A percentile compares a stretch with the other conserved stretches of the same genome.
These are phyloP conservation scores for Phrynocephalus guinanensis DNA, from an alignment of 2,797 vertebrate species.

Conservation along the genomic window DNA sequence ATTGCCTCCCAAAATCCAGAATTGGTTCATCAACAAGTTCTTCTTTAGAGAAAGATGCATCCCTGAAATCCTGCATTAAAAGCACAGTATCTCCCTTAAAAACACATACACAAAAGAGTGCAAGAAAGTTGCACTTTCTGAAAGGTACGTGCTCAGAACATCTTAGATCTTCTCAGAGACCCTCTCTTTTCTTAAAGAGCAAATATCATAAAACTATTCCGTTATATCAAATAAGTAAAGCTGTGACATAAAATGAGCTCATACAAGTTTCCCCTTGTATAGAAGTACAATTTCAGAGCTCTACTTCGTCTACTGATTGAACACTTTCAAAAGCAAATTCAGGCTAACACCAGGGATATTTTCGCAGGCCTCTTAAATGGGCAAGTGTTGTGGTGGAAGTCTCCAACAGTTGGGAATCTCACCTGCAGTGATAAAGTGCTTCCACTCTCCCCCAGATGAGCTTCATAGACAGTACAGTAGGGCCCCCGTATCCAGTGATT, in stretches of 20 bases:
- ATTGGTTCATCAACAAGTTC: conserved; percentile 84
- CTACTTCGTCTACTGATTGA: not conserved
- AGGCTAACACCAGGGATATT: conserved; percentile 20
- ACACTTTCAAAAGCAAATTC: conserved; percentile 19
- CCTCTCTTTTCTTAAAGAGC: not conserved
- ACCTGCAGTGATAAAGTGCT: too few species aligned
- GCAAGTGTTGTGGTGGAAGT: not conserved
- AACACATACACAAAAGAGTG: accelerated
- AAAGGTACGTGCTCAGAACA: not conserved
- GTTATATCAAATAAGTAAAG: conserved; percentile 29
- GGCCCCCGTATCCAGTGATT: too few species aligned
- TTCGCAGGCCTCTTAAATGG: too few species aligned
- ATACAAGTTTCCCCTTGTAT: not conserved
- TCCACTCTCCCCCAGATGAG: too few species aligned
- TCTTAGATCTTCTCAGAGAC: not conserved
- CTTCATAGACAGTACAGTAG: too few species aligned
- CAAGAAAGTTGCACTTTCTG: not conserved
- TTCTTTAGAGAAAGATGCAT: conserved; percentile 77
- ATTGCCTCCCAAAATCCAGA: conserved; percentile 81
- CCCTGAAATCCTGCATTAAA: conserved; percentile 80
- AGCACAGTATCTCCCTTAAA: conserved; percentile 30
- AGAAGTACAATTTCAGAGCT: not conserved
- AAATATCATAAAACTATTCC: conserved; percentile 14
- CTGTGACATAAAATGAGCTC: conserved; percentile 3
- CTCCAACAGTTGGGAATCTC: not conserved